Conservation (phyloP, 2,888 invertebrate species). For the Allophyes oxyacanthae region DNA sequence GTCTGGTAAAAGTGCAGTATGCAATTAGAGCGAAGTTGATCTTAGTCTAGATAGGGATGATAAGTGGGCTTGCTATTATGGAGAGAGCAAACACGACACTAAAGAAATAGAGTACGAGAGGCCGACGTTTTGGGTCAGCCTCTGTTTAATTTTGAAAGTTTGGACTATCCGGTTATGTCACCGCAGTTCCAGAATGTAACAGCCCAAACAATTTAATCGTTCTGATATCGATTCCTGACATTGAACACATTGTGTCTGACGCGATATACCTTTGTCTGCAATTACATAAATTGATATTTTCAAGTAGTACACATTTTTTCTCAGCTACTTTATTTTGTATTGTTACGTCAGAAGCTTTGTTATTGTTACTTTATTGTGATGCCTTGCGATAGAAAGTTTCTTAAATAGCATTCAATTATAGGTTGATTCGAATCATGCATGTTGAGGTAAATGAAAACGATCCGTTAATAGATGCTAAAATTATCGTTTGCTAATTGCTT, state of each 20-base stretch:
- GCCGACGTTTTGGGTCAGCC: conserved; percentile 47
- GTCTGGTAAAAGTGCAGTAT: conserved; percentile 67
- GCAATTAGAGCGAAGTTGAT: conserved; percentile 82
- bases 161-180: conserved; percentile 12
- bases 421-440: conserved; percentile 17
- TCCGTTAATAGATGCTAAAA: too few relatives aligned
- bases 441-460: conserved; percentile 11
- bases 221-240: conserved; percentile 14
- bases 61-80: conserved; percentile 71
- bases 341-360: conserved; percentile 34
- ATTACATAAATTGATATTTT: conserved; percentile 37
- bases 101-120: conserved; percentile 50
- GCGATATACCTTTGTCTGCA: conserved; percentile 1
- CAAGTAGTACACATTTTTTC: conserved; percentile 18
- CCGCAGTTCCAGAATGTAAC: not conserved
- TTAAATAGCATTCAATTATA: conserved; percentile 27
- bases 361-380: conserved; percentile 33
- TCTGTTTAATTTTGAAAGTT: conserved; percentile 27
- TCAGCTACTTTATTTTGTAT: conserved; percentile 21
- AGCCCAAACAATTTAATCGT: not conserved
- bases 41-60: conserved; percentile 75
- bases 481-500: conserved; percentile 25
- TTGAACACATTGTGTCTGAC: conserved; percentile 12
- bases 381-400: conserved; percentile 35
- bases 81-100: conserved; percentile 73